Base-by-base conservation (phyloP, 2,888 invertebrate genomes). In the Sesia bembeciformis region DNA sequence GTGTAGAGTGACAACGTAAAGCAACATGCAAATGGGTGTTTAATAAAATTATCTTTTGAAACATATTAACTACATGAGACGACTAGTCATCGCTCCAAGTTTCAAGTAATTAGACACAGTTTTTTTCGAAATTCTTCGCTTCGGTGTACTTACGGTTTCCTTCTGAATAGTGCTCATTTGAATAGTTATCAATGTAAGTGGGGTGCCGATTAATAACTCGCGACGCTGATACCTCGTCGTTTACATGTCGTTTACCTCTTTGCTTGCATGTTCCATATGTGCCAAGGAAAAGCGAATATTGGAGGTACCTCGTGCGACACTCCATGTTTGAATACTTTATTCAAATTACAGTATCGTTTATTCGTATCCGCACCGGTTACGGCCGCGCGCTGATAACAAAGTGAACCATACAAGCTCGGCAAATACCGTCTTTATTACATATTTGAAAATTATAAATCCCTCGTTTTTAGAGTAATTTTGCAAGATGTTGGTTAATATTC, bases 231-330 rank as follows among this genome's bases (percentile, higher is more conserved):
- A 81, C 63, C 2, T 72, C 70, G 81, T 76, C 83, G 77, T 82
- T 86, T 80, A 81, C 80, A 81, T 74, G 88, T 87, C 88, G 81
- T 87, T 89, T 87, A 87, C 88, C 88, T 88, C 78, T 68, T 4
- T 50, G 39, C 38, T 72, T 61, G 68, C 69, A 68, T 67, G 74
- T 75, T 74, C 76, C 69, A 70, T 69, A 72, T 70, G 60, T 66
- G 65, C 68, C 73, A 78, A 78, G 76, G 77, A 79, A 76, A 84
- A 71, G 64, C 64, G 60, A 66, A 63, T 62, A 8, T 58, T 63
- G 60, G 62, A 62, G 55, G 53, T 46, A 58, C 64, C 60, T 57
- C 56, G 54, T 62, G 60, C 60, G 57, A 58, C 66, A 68, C 66
- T 64, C 62, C 64, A 63, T 67, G 68, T 69, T 69, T 61, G 72